Conservation (phyloP, 2,113 vertebrate species). For the Hylia prasina region DNA sequence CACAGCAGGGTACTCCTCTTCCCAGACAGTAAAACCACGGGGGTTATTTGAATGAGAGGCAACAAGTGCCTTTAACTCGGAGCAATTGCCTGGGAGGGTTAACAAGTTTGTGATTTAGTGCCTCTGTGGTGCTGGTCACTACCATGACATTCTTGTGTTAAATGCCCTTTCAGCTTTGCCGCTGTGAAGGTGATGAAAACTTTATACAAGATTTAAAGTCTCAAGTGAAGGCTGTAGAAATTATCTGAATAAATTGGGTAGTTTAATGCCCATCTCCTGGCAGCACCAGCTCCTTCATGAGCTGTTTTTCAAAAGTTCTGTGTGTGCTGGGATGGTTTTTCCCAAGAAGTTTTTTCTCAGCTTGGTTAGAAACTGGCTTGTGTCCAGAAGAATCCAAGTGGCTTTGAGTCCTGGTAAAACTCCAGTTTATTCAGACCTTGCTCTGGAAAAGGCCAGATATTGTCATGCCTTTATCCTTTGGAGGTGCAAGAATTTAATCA, state of each 20-base stretch:
- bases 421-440: not conserved
- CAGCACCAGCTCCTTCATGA: not conserved
- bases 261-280: not conserved
- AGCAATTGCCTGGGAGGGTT: not conserved
- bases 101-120: not conserved
- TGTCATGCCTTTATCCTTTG: not conserved
- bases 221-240: not conserved
- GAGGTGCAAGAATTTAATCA: not conserved
- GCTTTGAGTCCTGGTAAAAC: not conserved
- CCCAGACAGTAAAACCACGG: not conserved
- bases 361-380: not conserved
- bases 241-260: fast-evolving
- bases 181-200: not conserved
- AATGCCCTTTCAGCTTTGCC: not conserved
- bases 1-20: not conserved
- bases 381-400: not conserved
- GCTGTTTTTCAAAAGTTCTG: not conserved
- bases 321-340: not conserved
- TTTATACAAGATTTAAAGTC: not conserved
- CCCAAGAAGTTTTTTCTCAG: not conserved
- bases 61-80: not conserved
- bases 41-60: not conserved
- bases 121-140: not conserved
- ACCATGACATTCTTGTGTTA: not conserved
- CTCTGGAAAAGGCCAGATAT: not conserved